Base-by-base conservation (phyloP, 1,140 invertebrate species). In the Brachionus sp. region DNA sequence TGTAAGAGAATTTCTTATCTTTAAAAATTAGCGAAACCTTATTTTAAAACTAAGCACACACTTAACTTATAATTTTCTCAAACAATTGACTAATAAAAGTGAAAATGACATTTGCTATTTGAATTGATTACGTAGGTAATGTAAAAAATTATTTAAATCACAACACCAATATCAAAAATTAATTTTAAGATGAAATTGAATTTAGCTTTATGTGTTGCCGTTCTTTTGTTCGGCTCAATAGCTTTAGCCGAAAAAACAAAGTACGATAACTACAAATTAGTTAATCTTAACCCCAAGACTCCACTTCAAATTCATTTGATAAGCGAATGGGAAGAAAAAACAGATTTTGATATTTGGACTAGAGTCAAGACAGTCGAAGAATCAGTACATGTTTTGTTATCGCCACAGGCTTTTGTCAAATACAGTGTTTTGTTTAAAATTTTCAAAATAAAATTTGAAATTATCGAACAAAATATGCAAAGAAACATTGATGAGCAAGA, bases 331-430 rank as follows among this genome's bases (percentile, higher is more conserved):
- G 70, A 75, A 46, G 39, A 46, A 25, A 75, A 75, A 12, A 0
- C 37, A 46, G 70, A 75, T 25, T 80, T 80, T 62, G 77, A 80
- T 66, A 33, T 80, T 25, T 80, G 77, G 77, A 44, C 35, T 10
- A n/a, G 77, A 62, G 33, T 80, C 13, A 57, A 66, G n/a, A 57
- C 62, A 42, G 35, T 29, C 4, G 62, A 66, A 57, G 77, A 80
- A 44, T 57, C 50, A 37, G 77, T 80, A 19, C 23, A 57, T 42
- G 77, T 80, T 23, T 35, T 80, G 12, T 6, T 80, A n/a, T 80
- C 77, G 23, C 77, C 77, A 25, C 46, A 62, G 23, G 46, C 77
- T 4, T 80, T 13, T 64, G 46, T 80, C 23, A 80, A 80, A 66
- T 80, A 80, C 50, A 66, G 33, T 19, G 50, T 66, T 1, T 44